A percentile compares a stretch with the other conserved stretches of the same genome.
These are phyloP conservation scores for Berghia stephanieae DNA, from an alignment of 1,140 invertebrate species.

Conservation along the genomic window DNA sequence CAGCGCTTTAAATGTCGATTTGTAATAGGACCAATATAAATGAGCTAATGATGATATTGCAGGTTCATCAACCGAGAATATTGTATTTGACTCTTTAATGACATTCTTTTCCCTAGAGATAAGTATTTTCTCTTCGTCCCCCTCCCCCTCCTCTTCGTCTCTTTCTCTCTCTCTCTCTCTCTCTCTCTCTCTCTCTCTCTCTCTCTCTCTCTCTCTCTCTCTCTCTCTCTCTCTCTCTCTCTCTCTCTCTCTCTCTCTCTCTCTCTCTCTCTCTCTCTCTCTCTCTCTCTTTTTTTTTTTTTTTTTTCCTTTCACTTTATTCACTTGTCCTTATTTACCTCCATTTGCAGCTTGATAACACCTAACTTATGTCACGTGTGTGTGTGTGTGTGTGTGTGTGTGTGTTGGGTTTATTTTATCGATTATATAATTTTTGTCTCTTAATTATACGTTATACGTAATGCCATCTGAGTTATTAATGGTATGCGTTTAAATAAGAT, in stretches of 20 bases:
- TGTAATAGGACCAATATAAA: too few species aligned
- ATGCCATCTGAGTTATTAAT: not conserved
- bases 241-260: too few species aligned
- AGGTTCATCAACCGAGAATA: too few species aligned
- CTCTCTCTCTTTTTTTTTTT: too few species aligned
- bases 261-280: too few species aligned
- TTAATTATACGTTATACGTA: not conserved
- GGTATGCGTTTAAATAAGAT: not conserved
- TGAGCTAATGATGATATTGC: too few species aligned
- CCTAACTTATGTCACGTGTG: not conserved
- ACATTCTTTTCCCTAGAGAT: too few species aligned
- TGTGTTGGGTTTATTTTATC: too few species aligned
- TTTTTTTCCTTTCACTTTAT: not conserved
- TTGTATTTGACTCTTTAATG: too few species aligned
- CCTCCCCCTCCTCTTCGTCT: not conserved
- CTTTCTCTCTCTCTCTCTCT: conserved; percentile 9
- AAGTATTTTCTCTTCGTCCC: not conserved
- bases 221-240: too few species aligned
- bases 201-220: too few species aligned
- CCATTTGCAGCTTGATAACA: not conserved
- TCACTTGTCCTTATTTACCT: not conserved
- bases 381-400: not conserved
- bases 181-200: conserved; percentile 1
- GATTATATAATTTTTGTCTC: too few species aligned
- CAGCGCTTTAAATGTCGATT: not conserved